Percentiles rank a stretch among this genome's conserved stretches.
Conservation (phyloP, 2,888 invertebrate species). For the Myopa testacea region DNA sequence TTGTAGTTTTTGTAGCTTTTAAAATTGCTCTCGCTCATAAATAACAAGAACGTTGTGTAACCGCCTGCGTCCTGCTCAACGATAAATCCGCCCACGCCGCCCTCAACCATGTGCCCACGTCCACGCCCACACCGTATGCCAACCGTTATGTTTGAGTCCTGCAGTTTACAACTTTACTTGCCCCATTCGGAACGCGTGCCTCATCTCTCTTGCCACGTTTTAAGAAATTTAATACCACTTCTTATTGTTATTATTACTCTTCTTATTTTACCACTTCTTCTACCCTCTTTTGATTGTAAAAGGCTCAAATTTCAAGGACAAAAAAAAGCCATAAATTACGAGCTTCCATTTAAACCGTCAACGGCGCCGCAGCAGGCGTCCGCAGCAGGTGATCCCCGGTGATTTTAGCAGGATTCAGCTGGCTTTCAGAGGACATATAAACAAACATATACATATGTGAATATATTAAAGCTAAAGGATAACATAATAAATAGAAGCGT, state of each 20-base stretch:
- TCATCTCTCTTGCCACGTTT: no score
- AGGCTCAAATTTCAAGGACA: no score
- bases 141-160: neutral
- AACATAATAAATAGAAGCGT: no score
- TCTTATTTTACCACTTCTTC: neutral
- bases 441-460: no score
- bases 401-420: no score
- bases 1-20: slow-evolving; percentile 5
- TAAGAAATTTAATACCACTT: neutral
- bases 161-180: neutral
- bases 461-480: no score
- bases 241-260: neutral
- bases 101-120: neutral
- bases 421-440: no score
- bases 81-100: no score
- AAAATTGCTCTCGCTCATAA: slow-evolving; percentile 16
- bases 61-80: neutral
- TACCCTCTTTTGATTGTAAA: neutral
- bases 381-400: no score
- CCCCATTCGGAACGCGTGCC: neutral
- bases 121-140: neutral
- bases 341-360: no score
- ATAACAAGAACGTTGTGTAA: neutral
- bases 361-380: no score
- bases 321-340: no score